Percentiles rank a stretch among this genome's conserved stretches.
phyloP scores from a whole-genome alignment of 2,113 vertebrate genomes.

The Phrynocephalus versicolor region DNA sequence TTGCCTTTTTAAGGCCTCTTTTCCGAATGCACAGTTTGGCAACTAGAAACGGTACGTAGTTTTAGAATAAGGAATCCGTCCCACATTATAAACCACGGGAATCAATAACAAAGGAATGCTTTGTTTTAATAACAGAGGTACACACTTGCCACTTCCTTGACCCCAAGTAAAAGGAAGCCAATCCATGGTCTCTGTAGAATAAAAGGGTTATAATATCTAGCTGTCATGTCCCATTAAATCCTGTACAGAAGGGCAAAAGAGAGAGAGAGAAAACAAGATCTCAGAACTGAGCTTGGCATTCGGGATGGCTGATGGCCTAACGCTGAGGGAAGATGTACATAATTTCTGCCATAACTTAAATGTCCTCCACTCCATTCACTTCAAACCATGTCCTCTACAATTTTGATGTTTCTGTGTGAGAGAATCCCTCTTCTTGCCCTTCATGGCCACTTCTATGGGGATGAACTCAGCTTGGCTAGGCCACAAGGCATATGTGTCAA shows the following conservation, averaged over 20 bases:
- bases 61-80: too few species aligned
- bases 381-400: background rate
- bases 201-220: background rate
- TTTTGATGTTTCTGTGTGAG: background rate
- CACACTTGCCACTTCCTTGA: too few species aligned
- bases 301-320: slow-evolving; percentile 28
- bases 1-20: too few species aligned
- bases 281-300: background rate
- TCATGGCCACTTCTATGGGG: background rate
- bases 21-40: too few species aligned
- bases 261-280: background rate
- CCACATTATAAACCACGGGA: background rate
- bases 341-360: slow-evolving; percentile 60
- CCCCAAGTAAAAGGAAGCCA: background rate
- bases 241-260: background rate
- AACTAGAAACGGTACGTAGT: too few species aligned
- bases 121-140: too few species aligned
- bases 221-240: background rate
- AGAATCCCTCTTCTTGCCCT: background rate
- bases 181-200: background rate
- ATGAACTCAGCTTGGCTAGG: slow-evolving; percentile 60
- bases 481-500: slow-evolving; percentile 69
- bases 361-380: slow-evolving; percentile 23
- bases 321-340: slow-evolving; percentile 69
- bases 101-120: background rate